phyloP scores from a whole-genome alignment of 2,113 vertebrate species.

The Cephalopterus ornatus region DNA sequence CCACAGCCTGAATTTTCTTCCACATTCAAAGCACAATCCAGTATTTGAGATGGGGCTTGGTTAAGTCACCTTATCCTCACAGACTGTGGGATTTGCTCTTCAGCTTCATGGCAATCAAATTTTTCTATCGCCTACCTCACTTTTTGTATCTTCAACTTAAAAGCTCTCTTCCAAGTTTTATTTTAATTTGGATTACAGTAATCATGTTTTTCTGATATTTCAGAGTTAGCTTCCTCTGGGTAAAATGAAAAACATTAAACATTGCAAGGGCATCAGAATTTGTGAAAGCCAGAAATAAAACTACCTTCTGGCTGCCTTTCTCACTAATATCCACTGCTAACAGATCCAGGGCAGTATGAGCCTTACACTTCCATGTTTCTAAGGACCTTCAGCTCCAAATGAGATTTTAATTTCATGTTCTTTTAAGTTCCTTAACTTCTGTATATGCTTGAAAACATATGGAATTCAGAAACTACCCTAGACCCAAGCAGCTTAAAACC shows the following conservation, averaged over 20 bases:
- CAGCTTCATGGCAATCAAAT: neutral
- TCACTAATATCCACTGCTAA: neutral
- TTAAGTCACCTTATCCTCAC: neutral
- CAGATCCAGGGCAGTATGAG: neutral
- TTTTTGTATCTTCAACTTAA: neutral
- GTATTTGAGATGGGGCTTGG: neutral
- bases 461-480: neutral
- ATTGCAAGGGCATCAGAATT: neutral
- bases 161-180: neutral
- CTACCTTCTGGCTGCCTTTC: neutral
- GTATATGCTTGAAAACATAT: neutral
- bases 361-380: neutral
- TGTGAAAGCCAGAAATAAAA: constrained; percentile 18
- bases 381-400: neutral
- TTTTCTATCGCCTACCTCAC: neutral
- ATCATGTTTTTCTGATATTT: neutral
- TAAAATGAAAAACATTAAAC: neutral
- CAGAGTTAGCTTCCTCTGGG: neutral
- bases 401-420: neutral
- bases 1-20: neutral
- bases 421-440: neutral
- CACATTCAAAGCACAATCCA: neutral
- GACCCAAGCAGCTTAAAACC: neutral
- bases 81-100: neutral
- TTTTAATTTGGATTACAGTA: neutral